phyloP scores from a whole-genome alignment of 2,888 invertebrate genomes.

The Copidosoma aretas region DNA sequence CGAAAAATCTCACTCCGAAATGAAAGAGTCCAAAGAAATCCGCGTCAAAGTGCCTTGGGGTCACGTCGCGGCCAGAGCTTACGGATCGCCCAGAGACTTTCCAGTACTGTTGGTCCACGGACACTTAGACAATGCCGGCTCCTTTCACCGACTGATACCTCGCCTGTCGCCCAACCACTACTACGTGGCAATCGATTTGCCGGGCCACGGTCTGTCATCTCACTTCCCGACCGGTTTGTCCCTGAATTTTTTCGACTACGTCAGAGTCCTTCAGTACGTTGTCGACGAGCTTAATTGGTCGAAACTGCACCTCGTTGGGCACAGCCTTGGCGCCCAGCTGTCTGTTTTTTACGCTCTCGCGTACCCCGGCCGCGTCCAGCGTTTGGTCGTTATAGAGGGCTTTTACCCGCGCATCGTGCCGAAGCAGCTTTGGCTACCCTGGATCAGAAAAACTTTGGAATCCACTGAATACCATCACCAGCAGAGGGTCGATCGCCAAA shows the following conservation, averaged over 20 bases:
- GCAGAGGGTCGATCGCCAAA: constrained; percentile 48
- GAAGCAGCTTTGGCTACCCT: constrained; percentile 45
- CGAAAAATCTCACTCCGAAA: background rate
- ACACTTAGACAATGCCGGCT: constrained; percentile 61
- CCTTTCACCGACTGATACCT: constrained; percentile 61
- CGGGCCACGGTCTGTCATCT: constrained; percentile 64
- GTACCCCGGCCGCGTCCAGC: constrained; percentile 61
- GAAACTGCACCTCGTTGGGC: constrained; percentile 58
- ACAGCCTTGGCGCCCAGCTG: constrained; percentile 66
- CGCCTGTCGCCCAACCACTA: constrained; percentile 56
- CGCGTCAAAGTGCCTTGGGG: constrained; percentile 67
- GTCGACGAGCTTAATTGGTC: constrained; percentile 60
- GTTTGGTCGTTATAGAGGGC: constrained; percentile 63
- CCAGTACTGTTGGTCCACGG: constrained; percentile 58
- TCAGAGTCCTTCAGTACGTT: constrained; percentile 53
- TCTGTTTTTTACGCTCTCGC: constrained; percentile 58
- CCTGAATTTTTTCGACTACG: constrained; percentile 56
- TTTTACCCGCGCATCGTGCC: constrained; percentile 51
- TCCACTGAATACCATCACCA: constrained; percentile 51
- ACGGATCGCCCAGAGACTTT: constrained; percentile 50
- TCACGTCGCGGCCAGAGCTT: constrained; percentile 64
- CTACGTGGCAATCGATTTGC: constrained; percentile 62
- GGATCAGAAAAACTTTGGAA: constrained; percentile 58
- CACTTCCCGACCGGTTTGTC: constrained; percentile 58
- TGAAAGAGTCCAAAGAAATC: constrained; percentile 52